Conservation (phyloP, 1,140 invertebrate genomes). For the Patella vulgata region DNA sequence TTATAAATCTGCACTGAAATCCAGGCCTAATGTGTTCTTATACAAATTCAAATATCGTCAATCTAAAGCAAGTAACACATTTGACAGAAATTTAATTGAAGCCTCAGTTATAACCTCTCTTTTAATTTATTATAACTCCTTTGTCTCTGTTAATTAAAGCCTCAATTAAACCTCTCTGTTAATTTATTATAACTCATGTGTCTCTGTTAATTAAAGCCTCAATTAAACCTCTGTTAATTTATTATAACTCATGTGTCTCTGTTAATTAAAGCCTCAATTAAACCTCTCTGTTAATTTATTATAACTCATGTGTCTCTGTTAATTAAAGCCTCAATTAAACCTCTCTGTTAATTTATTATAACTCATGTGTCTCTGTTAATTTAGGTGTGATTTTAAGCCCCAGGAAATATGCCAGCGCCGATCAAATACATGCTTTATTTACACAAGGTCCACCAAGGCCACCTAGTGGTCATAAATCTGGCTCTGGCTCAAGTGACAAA, state of each 20-base stretch:
- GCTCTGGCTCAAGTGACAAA: conserved; percentile 55
- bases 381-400: conserved; percentile 56
- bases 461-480: conserved; percentile 44
- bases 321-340: no score
- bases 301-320: no score
- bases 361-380: neutral
- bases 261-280: neutral
- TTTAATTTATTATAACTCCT: neutral
- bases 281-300: neutral
- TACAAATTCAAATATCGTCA: no score
- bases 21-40: no score
- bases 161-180: no score
- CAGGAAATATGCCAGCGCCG: conserved; percentile 59
- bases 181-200: neutral
- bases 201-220: conserved; percentile 33
- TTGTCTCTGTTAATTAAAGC: neutral
- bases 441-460: conserved; percentile 47
- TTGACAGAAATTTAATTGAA: neutral
- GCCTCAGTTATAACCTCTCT: no score
- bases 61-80: no score
- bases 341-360: neutral
- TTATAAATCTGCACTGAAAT: no score
- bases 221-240: conserved; percentile 45
- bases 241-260: no score
- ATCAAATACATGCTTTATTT: conserved; percentile 59